Percentiles rank a stretch among this genome's conserved stretches.
Evolutionary conservation across 2,888 invertebrate species (phyloP).

Genomic region (Drosophila paracracens): DNA sequence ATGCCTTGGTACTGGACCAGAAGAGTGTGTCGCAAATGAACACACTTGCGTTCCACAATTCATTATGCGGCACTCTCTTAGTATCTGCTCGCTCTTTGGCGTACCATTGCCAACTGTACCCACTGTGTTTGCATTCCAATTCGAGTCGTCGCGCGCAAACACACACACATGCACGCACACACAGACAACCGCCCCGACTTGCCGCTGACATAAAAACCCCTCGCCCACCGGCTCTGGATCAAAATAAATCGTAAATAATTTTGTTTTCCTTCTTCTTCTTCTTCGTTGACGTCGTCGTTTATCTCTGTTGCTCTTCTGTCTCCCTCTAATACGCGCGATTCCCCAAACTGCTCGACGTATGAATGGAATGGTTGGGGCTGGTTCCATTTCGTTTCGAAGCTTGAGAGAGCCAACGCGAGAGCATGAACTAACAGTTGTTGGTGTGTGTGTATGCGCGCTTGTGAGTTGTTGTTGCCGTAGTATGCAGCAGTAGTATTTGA

Average conservation of each 20-base stretch:
- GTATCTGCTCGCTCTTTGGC: conserved; percentile 9
- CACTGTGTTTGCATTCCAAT: conserved; percentile 52
- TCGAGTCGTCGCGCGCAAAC: conserved; percentile 6
- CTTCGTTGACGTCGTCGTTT: conserved; percentile 28
- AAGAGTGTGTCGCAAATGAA: conserved; percentile 57
- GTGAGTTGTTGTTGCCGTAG: conserved; percentile 57
- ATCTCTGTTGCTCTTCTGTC: conserved; percentile 47
- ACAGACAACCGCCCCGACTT: conserved; percentile 52
- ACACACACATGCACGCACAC: background rate
- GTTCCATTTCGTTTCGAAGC: conserved; percentile 6
- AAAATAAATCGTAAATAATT: conserved; percentile 80
- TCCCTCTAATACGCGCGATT: conserved; percentile 69
- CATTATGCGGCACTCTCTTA: conserved; percentile 58
- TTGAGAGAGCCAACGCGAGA: conserved; percentile 36
- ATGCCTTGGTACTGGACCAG: conserved; percentile 15
- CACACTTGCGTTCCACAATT: conserved; percentile 71
- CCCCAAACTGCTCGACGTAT: conserved; percentile 47
- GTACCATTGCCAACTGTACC: conserved; percentile 72
- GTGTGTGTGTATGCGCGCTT: conserved; percentile 16
- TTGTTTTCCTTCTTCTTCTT: conserved; percentile 63
- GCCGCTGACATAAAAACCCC: conserved; percentile 73
- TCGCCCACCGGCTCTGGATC: conserved; percentile 47
- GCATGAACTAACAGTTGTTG: conserved; percentile 29
- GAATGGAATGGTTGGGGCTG: conserved; percentile 74
- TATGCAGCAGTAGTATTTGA: conserved; percentile 74